Base-by-base conservation (phyloP, 2,888 invertebrate species). In the Pristionchus fissidentatus region DNA sequence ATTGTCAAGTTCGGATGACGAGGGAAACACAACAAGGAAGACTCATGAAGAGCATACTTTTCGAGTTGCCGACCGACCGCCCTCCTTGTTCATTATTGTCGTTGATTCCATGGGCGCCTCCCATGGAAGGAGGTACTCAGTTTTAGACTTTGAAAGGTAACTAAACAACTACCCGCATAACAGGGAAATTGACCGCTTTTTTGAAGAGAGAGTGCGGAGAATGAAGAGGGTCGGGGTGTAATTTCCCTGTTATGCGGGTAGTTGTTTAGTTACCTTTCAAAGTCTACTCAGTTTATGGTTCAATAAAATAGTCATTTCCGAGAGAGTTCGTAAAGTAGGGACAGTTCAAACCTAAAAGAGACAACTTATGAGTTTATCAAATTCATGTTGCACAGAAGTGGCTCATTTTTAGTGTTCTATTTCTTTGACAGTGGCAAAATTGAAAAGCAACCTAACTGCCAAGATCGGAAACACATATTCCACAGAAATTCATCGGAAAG, bases 71-170 rank as follows among this genome's bases (percentile, higher is more conserved):
- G 15, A 15, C 7, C 38, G 38, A 8, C 57, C 26, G 3, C 79
- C 79, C 15, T 57, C 52, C 10, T 38, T 79, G 26, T 79, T 38
- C 41, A 57, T 79, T 5, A 57, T 79, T 26, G 0, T 79, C 3
- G 57, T 79, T 29, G 79, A 79, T 38, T 79, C 79, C 4, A 49
- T 79, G 19, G 79, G 79, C 22, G 57, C 57, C 5, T 57, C 79
- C 0, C 79, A 79, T 43, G 55, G 49, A 19, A 38, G 49, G 41
- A 79, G 79, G 79, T 79, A 19, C 5, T 22, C 35, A 19, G 15
- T 55, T 55, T 4, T 55, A 19, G n/a, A 15, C 55, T 22, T n/a
- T 55, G 55, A 7, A 55, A n/a, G 22, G n/a, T n/a, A n/a, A n/a
- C n/a, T n/a, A n/a, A n/a, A n/a, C n/a, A n/a, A n/a, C n/a, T n/a